phyloP scores from a whole-genome alignment of 2,797 vertebrate species.

The Neosilurus mollespiculum region DNA sequence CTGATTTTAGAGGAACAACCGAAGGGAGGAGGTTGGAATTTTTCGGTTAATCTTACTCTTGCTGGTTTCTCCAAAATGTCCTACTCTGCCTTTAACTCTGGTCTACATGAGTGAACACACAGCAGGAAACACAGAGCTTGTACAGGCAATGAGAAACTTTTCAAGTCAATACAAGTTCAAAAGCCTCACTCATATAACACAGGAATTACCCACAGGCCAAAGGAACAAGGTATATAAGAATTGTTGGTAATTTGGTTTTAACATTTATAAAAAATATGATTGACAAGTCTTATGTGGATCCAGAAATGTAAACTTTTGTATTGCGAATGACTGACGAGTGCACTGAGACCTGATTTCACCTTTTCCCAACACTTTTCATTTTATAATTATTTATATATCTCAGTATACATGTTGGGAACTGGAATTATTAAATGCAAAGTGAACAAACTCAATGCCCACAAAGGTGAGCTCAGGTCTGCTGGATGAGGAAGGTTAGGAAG shows the following conservation, averaged over 20 bases:
- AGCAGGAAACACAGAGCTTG: background rate
- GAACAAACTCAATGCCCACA: background rate
- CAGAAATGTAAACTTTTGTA: background rate
- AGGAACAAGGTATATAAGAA: background rate
- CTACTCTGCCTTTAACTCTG: background rate
- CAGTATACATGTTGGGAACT: background rate
- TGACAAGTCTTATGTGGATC: too few species aligned
- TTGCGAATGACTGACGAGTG: background rate
- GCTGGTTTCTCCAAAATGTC: too few species aligned
- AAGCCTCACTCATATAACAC: background rate
- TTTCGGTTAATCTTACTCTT: too few species aligned
- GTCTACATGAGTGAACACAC: background rate
- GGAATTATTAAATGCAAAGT: background rate
- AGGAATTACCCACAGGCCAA: conserved; percentile 16
- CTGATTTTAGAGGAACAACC: too few species aligned
- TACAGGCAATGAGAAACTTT: background rate
- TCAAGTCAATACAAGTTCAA: conserved; percentile 3
- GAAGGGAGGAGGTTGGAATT: too few species aligned
- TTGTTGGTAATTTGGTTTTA: background rate
- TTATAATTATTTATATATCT: background rate
- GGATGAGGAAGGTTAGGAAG: too few species aligned
- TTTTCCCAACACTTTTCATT: too few species aligned
- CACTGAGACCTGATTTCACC: background rate
- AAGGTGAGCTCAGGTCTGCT: background rate
- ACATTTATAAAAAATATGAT: background rate